phyloP scores from a whole-genome alignment of 1,140 invertebrate species.

The Campoletis sonorensis region DNA sequence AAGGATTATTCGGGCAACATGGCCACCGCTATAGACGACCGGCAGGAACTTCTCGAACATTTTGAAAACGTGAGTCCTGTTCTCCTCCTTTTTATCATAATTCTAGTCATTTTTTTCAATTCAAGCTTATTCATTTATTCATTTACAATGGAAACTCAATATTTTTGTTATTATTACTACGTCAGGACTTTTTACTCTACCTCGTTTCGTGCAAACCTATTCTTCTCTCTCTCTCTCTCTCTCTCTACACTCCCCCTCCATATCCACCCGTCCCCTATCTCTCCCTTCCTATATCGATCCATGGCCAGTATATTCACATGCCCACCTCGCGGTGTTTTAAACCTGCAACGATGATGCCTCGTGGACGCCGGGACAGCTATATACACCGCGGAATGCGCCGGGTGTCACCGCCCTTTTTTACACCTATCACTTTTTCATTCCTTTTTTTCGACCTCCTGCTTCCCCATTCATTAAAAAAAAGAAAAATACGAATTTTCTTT shows the following conservation, averaged over 20 bases:
- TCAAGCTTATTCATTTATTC: not conserved
- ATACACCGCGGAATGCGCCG: constrained; percentile 39
- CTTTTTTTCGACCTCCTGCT: not conserved
- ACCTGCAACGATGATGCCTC: constrained; percentile 29
- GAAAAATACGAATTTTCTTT: too few relatives aligned
- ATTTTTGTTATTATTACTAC: too few relatives aligned
- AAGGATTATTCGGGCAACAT: constrained; percentile 70
- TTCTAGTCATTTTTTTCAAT: not conserved
- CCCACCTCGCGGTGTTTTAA: constrained; percentile 28
- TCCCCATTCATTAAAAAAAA: not conserved
- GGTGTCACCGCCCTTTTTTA: constrained; percentile 43
- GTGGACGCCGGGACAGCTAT: constrained; percentile 18
- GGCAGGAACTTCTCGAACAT: constrained; percentile 73
- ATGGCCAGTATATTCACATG: constrained; percentile 34
- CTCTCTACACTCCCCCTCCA: not conserved
- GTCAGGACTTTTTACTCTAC: not conserved
- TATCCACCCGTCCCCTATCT: not conserved
- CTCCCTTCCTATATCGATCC: constrained; percentile 35
- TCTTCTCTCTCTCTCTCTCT: not conserved
- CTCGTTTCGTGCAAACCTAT: not conserved
- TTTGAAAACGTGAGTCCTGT: constrained; percentile 69
- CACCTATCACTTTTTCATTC: too few relatives aligned
- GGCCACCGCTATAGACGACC: constrained; percentile 74
- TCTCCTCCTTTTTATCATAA: constrained; percentile 41
- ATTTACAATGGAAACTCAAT: too few relatives aligned